These are phyloP conservation scores for Drusus annulatus DNA, from an alignment of 1,140 invertebrate species.

Conservation along the genomic window DNA sequence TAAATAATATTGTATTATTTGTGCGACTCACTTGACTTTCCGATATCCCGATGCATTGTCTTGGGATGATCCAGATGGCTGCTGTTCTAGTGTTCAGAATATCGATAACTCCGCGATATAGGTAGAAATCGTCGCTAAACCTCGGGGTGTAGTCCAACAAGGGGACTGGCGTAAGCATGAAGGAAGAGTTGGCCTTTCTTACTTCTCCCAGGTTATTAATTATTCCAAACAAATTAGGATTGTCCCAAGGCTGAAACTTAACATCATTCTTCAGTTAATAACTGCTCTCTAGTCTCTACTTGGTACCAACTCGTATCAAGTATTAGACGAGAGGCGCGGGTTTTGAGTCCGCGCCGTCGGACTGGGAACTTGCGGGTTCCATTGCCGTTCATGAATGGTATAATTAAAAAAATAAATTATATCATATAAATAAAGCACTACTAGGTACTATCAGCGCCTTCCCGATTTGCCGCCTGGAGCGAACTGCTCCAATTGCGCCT, in stretches of 20 bases:
- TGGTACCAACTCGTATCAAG: too few relatives aligned
- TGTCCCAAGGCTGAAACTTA: constrained; percentile 37
- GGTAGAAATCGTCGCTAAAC: constrained; percentile 42
- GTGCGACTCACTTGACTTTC: constrained; percentile 24
- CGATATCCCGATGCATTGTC: constrained; percentile 40
- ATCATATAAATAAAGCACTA: too few relatives aligned
- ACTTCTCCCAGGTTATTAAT: constrained; percentile 18
- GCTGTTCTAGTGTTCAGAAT: not conserved
- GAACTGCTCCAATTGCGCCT: too few relatives aligned
- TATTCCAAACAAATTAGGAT: constrained; percentile 21
- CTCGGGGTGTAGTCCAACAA: not conserved
- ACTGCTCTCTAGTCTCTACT: too few relatives aligned
- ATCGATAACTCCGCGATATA: constrained; percentile 34
- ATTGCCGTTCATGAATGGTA: too few relatives aligned
- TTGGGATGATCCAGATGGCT: constrained; percentile 37
- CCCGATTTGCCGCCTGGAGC: too few relatives aligned
- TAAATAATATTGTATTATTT: too few relatives aligned
- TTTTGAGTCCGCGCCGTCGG: too few relatives aligned
- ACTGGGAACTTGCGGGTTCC: too few relatives aligned
- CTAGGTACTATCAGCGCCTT: too few relatives aligned
- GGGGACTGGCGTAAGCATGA: constrained; percentile 7
- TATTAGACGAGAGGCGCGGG: too few relatives aligned
- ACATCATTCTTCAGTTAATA: not conserved
- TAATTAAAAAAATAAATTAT: too few relatives aligned
- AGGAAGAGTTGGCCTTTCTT: constrained; percentile 1